Percentiles rank a stretch among this genome's conserved stretches.
Conservation (phyloP, 2,888 invertebrate species). For the Nowickia ferox region DNA sequence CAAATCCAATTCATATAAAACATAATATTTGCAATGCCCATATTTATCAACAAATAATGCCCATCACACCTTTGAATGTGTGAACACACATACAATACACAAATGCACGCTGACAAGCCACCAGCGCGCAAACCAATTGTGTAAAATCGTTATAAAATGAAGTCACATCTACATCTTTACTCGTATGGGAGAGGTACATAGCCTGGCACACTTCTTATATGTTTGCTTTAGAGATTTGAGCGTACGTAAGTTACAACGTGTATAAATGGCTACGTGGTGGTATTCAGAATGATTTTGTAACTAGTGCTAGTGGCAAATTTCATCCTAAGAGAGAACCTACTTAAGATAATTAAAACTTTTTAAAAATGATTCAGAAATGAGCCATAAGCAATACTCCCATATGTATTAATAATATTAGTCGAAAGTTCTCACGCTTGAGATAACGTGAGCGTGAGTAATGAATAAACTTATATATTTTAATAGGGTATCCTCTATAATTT, state of each 20-base stretch:
- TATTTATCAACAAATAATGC: conserved; percentile 57
- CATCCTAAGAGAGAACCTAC: too few relatives aligned
- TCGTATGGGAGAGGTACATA: background rate
- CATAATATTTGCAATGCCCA: conserved; percentile 62
- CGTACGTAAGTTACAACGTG: background rate
- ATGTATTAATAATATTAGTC: too few relatives aligned
- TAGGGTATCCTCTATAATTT: too few relatives aligned
- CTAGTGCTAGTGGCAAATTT: too few relatives aligned
- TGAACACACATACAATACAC: background rate
- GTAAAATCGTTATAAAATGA: conserved; percentile 19
- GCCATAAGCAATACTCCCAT: too few relatives aligned
- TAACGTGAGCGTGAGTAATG: too few relatives aligned
- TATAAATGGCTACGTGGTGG: background rate
- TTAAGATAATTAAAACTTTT: too few relatives aligned
- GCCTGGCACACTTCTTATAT: conserved; percentile 8
- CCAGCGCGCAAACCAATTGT: conserved; percentile 7
- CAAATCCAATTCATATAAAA: conserved; percentile 60
- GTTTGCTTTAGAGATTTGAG: conserved; percentile 10
- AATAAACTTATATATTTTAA: too few relatives aligned
- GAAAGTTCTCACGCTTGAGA: too few relatives aligned
- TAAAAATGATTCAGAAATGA: too few relatives aligned
- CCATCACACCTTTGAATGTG: background rate
- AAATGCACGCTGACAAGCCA: background rate
- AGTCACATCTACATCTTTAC: background rate
- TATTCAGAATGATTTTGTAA: conserved; percentile 23